These are phyloP conservation scores for Nibea albiflora DNA, from an alignment of 2,113 vertebrate genomes.

Conservation along the genomic window DNA sequence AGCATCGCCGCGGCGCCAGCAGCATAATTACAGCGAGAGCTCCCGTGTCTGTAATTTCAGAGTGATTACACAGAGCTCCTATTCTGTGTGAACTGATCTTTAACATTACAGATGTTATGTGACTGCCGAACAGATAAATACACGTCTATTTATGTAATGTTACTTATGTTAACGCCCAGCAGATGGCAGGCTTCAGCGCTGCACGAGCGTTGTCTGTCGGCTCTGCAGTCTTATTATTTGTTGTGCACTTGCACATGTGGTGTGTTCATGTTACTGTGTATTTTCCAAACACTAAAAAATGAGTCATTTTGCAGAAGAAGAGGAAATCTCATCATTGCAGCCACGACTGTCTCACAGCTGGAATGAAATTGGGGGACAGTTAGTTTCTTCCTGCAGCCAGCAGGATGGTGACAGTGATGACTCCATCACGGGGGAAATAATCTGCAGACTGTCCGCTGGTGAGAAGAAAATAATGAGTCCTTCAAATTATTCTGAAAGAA, in stretches of 20 bases:
- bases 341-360: constrained; percentile 1
- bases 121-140: neutral
- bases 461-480: constrained; percentile 5
- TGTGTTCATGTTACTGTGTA: neutral
- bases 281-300: neutral
- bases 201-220: neutral
- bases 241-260: neutral
- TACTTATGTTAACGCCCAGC: constrained; percentile 8
- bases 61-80: neutral
- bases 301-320: neutral
- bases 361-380: neutral
- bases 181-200: constrained; percentile 23
- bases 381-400: neutral
- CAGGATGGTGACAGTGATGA: constrained; percentile 3
- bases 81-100: neutral
- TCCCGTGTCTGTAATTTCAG: neutral
- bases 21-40: neutral
- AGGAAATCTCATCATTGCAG: neutral
- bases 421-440: neutral
- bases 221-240: neutral
- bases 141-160: no score
- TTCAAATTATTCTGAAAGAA: neutral
- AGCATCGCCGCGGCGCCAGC: no score
- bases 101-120: neutral
- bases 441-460: neutral